Evolutionary conservation across 1,140 invertebrate species (phyloP), one percentile per base, ranked within the genome.

Genomic region (Phymorhynchus buccinoides): DNA sequence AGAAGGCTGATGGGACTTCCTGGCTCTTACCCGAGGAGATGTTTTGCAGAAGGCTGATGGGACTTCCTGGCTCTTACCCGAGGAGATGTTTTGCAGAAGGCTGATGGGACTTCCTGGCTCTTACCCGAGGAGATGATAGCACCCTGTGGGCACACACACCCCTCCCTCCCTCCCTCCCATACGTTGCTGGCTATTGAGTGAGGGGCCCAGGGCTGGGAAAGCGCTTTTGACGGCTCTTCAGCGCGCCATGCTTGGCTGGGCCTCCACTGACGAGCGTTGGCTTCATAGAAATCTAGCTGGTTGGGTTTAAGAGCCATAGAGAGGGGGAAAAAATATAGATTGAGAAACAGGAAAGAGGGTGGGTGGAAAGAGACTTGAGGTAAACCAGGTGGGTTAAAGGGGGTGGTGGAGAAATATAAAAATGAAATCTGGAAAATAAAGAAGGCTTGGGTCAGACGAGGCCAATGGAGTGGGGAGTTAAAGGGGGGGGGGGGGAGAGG

Each of bases 151-250:
- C n/a, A n/a, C n/a, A n/a, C n/a, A n/a, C n/a, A n/a, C n/a, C n/a
- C n/a, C n/a, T n/a, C n/a, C n/a, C n/a, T n/a, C n/a, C n/a, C n/a
- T n/a, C n/a, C n/a, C n/a, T n/a, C n/a, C 83, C 75, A 77, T 68
- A 82, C 68, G 41, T 73, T 77, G 44, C 71, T 84, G 75, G 71
- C 71, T 78, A 62, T 77, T 84, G 42, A 56, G 30, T n/a, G n/a
- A n/a, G 75, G 35, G 12, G 30, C 42, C 37, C 75, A 52, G 16
- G 41, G n/a, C n/a, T 79, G 41, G 30, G 27, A 79, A 79, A 79
- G 44, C 77, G 18, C n/a, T 78, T 78, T 42, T 78, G 27, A 78
- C 35, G 35, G 32, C 79, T 80, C 44, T n/a, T 62, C 37, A 32
- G 39, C 62, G 44, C 27, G 81, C 41, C 66, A 83, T 83, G 81